phyloP scores from a whole-genome alignment of 2,888 invertebrate species.

The Poecilobothrus nobilitatus region DNA sequence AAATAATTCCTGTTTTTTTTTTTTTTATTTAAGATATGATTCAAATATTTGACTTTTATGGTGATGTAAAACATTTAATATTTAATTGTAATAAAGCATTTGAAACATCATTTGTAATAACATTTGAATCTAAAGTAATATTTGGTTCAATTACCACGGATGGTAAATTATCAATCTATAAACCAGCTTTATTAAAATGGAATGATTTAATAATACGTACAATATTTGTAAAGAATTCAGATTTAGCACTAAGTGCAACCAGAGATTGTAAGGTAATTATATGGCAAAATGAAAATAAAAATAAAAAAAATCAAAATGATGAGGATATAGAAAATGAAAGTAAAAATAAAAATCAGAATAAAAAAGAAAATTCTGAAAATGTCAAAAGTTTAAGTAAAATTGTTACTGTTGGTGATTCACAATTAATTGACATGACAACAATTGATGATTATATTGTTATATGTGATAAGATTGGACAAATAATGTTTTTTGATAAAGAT shows the following conservation, averaged over 20 bases:
- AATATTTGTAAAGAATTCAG: slow-evolving; percentile 46
- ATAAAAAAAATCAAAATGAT: not conserved
- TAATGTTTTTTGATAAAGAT: slow-evolving; percentile 53
- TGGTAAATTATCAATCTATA: slow-evolving; percentile 29
- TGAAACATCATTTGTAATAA: slow-evolving; percentile 20
- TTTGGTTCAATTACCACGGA: slow-evolving; percentile 19
- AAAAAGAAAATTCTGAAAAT: slow-evolving; percentile 13
- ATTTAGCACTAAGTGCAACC: slow-evolving; percentile 48
- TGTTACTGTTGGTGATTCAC: slow-evolving; percentile 27
- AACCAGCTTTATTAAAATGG: slow-evolving; percentile 8
- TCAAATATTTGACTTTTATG: slow-evolving; percentile 10
- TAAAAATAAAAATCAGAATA: not conserved
- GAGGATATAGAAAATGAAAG: no score
- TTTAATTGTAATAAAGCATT: slow-evolving; percentile 18
- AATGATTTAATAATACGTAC: slow-evolving; percentile 39
- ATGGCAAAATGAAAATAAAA: slow-evolving; percentile 44
- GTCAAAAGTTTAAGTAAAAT: slow-evolving; percentile 17
- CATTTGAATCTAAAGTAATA: slow-evolving; percentile 17
- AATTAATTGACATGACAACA: slow-evolving; percentile 46
- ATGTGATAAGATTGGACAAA: slow-evolving; percentile 48
- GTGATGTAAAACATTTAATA: slow-evolving; percentile 17
- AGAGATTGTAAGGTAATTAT: slow-evolving; percentile 46
- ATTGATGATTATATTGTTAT: slow-evolving; percentile 51
- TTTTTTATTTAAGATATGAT: not conserved
- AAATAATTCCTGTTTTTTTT: not conserved